Conservation (phyloP, 2,113 vertebrate species). For the Tenebrosternarchus preto region DNA sequence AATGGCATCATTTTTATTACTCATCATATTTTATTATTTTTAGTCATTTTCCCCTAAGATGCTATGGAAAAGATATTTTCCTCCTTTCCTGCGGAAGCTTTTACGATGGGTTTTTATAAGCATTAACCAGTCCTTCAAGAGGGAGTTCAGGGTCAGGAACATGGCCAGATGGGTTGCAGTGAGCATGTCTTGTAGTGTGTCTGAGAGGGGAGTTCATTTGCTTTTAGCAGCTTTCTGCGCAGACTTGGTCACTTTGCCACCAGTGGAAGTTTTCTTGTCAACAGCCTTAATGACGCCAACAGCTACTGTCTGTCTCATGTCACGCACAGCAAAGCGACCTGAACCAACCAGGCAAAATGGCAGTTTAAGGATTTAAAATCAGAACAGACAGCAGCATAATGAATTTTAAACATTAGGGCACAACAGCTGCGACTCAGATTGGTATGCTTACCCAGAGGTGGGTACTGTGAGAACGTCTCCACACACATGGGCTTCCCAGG, state of each 20-base stretch:
- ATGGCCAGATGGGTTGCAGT: slow-evolving; percentile 51
- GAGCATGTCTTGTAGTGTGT: slow-evolving; percentile 49
- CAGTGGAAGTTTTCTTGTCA: slow-evolving; percentile 68
- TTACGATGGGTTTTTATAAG: slow-evolving; percentile 78
- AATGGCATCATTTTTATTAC: slow-evolving; percentile 35
- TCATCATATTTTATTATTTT: slow-evolving; percentile 44
- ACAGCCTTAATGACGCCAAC: slow-evolving; percentile 79
- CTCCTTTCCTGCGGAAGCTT: slow-evolving; percentile 81
- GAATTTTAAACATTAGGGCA: background rate
- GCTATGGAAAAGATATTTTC: slow-evolving; percentile 47
- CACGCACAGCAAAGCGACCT: slow-evolving; percentile 75
- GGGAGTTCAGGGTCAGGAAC: slow-evolving; percentile 67
- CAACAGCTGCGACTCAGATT: background rate
- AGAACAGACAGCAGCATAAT: background rate
- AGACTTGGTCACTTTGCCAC: slow-evolving; percentile 78
- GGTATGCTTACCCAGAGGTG: slow-evolving; percentile 73
- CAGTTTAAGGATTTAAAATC: background rate
- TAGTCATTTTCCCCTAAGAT: slow-evolving; percentile 54
- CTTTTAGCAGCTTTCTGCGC: slow-evolving; percentile 75
- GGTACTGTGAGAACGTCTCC: slow-evolving; percentile 77
- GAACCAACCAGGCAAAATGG: background rate
- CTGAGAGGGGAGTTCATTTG: slow-evolving; percentile 71
- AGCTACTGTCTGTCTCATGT: slow-evolving; percentile 81
- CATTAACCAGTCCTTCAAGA: slow-evolving; percentile 81
- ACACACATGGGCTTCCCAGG: slow-evolving; percentile 78